Evolutionary conservation across 2,797 vertebrate species (phyloP), one percentile per base, ranked within the genome.

Genomic region (Poeciliopsis paucimaculata): DNA sequence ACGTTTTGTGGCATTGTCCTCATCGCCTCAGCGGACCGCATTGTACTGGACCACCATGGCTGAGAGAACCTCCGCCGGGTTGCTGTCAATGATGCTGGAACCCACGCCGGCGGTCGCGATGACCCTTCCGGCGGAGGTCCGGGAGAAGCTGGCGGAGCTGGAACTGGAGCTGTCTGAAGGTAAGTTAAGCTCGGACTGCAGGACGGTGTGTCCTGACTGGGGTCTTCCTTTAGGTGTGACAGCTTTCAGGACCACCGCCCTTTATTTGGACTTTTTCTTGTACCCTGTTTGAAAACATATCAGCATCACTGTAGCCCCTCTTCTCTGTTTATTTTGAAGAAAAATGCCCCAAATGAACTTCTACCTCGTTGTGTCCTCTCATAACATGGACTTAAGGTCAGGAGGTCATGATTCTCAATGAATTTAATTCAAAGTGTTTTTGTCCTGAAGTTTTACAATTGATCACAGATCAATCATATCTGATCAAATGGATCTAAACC

Each of bases 111-210:
- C 93, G 51, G 85, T 93, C 85, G 94, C 94, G 9, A 90, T 95
- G 92, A 95, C 93, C 77, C 94, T 96, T 78, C 96, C 96, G 84
- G 95, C 92, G 78, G 96, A 96, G 94, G 96, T 96, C 78, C 95
- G 96, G 73, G 96, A 96, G 92, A 96, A 96, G 92, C 95, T 96
- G 92, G 96, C 96, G 78, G 96, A 96, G 95, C 94, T 96, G 82
- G 96, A 96, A 93, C 94, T 96, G 88, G 96, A 96, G 93, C 95
- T 96, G 8, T 96, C 96, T 11, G 96, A 96, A 87, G 96, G 96
- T 96, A 91, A 92, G 86, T 79, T 82, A 36, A 1, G 79, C 55
- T 23, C 12, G 34, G 49, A 73, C 64, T 26, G n/a, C 18, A 23
- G 4, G 70, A 20, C 62, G 23, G 13, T 11, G 60, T 73, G 68